Base-by-base conservation (phyloP, 2,113 vertebrate genomes). In the Drymodes brunneopygia region DNA sequence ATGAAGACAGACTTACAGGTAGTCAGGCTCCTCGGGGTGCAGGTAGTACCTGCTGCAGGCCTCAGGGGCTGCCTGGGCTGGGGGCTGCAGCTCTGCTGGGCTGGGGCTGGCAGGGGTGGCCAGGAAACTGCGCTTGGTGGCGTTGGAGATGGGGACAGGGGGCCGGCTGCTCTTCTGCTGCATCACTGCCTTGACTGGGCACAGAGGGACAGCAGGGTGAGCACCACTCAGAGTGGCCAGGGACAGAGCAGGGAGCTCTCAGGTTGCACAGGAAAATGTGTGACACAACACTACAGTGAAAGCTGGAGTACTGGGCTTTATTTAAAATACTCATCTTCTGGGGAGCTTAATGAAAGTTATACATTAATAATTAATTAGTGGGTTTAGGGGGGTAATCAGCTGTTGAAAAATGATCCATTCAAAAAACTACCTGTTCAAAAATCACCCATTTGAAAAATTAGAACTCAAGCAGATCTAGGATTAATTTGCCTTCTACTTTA, bases 71-170 rank as follows among this genome's bases (percentile, higher is more conserved):
- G 50, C 7, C 18, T 94, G 91, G 16, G 95, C 35, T 0, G 95
- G 75, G 7, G 97, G 86, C 85, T 97, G 96, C 9, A 94, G 29
- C 28, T 99, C 99, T 7, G 98, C 97, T 0, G 98, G 97, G 70
- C 85, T 83, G 0, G 83, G 9, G 2, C 38, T 74, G 1, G 97
- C 96, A 15, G 90, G 99, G 90, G 93, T 97, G 6, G 98, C 98
- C 98, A 99, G 95, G 96, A 99, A 99, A 69, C 98, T 99, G 29
- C 98, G 98, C 93, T 99, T 99, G 42, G 98, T 98, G 47, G 98
- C 98, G 1, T 98, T 99, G 94, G 99, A 99, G 77, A 99, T 98
- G 2, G 99, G 97, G 4, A 98, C 92, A 0, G 98, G 98, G 0
- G 98, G 97, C 12, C 98, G 98, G 54, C 98, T 98, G 95, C 97